Evolutionary conservation across 1,140 invertebrate genomes (phyloP).

Genomic region (Platyura marginata): DNA sequence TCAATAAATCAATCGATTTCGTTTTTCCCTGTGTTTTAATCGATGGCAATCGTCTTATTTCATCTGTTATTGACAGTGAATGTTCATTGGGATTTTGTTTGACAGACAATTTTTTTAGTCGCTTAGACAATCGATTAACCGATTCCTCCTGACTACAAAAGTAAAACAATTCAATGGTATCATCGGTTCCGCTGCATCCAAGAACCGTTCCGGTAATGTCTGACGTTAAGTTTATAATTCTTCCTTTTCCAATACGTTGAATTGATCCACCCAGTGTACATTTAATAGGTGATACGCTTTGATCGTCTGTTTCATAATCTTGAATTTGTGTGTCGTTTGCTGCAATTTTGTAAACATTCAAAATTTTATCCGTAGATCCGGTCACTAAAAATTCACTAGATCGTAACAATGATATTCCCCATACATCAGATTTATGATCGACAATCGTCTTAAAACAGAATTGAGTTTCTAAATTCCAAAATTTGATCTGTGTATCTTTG

Average conservation of each 20-base stretch:
- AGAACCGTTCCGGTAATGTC: slow-evolving; percentile 50
- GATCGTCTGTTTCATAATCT: slow-evolving; percentile 18
- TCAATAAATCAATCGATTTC: slow-evolving; percentile 45
- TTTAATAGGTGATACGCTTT: slow-evolving; percentile 36
- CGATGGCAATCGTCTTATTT: slow-evolving; percentile 46
- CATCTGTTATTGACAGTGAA: slow-evolving; percentile 41
- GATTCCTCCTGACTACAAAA: slow-evolving; percentile 61
- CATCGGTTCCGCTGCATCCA: slow-evolving; percentile 67
- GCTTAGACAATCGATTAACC: slow-evolving; percentile 44
- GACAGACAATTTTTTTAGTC: slow-evolving; percentile 41
- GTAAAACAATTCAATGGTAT: slow-evolving; percentile 62
- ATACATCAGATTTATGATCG: slow-evolving; percentile 65
- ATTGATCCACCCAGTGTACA: slow-evolving; percentile 58
- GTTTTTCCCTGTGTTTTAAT: slow-evolving; percentile 48
- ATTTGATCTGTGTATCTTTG: slow-evolving; percentile 90
- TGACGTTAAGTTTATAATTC: slow-evolving; percentile 43
- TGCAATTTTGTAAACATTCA: slow-evolving; percentile 62
- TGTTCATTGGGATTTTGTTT: slow-evolving; percentile 9
- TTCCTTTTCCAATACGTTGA: slow-evolving; percentile 51
- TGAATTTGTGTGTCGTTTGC: slow-evolving; percentile 27
- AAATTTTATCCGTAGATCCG: slow-evolving; percentile 65
- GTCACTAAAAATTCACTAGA: slow-evolving; percentile 68
- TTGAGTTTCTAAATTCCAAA: slow-evolving; percentile 91
- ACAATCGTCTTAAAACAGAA: slow-evolving; percentile 90
- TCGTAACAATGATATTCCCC: slow-evolving; percentile 62